Conservation (phyloP, 2,888 invertebrate genomes). For the Abrostola tripartita region DNA sequence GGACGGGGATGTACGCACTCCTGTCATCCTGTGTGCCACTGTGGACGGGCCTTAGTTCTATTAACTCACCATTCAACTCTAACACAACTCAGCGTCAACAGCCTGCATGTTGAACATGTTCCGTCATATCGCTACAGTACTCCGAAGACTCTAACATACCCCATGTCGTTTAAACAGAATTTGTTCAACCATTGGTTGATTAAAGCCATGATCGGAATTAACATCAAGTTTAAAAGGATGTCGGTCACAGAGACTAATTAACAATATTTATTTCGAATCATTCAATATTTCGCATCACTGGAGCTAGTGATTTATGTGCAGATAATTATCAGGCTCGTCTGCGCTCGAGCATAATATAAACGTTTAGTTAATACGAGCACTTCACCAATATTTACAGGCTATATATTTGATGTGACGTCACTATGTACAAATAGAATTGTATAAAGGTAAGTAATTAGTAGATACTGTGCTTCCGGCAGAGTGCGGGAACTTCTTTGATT, state of each 20-base stretch:
- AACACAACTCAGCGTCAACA: no score
- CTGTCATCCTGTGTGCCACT: neutral
- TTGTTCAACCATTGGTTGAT: no score
- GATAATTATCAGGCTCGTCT: neutral
- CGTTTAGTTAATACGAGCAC: conserved; percentile 4
- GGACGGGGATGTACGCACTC: neutral
- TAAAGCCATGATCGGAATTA: neutral
- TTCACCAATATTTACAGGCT: neutral
- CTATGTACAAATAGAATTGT: no score
- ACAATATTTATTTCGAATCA: neutral
- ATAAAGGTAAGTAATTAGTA: no score
- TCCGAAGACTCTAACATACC: no score
- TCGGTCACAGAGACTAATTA: conserved; percentile 21
- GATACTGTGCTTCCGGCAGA: no score
- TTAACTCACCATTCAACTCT: no score
- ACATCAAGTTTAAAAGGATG: neutral
- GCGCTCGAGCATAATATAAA: neutral
- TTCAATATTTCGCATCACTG: neutral
- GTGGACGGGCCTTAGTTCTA: no score
- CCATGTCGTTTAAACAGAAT: neutral
- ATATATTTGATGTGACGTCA: no score
- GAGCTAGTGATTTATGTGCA: neutral
- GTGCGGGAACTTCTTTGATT: no score
- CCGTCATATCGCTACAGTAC: no score
- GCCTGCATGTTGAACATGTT: no score